Conservation (phyloP, 2,797 vertebrate genomes). For the Phrynocephalus vlangalii region DNA sequence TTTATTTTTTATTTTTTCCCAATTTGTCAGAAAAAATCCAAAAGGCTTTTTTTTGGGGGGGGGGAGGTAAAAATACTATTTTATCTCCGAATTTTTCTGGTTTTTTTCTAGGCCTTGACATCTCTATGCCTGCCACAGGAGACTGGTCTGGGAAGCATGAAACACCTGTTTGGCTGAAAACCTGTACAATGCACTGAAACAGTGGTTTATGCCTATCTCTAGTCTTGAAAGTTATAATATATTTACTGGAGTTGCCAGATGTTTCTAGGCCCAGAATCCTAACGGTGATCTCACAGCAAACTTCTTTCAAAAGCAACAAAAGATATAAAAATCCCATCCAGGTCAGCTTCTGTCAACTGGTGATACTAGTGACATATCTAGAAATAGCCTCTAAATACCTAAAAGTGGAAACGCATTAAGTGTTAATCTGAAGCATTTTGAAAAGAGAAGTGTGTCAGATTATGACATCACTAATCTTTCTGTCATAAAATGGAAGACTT, state of each 20-base stretch:
- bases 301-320: background rate
- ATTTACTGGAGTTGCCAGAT: background rate
- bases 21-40: too few relatives aligned
- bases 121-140: too few relatives aligned
- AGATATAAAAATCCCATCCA: background rate
- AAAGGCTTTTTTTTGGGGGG: too few relatives aligned
- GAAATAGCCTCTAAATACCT: background rate
- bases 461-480: background rate
- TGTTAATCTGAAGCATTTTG: background rate
- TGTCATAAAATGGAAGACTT: background rate
- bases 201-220: too few relatives aligned
- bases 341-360: background rate
- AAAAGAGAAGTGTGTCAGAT: background rate
- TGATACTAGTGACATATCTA: background rate
- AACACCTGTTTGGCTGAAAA: too few relatives aligned
- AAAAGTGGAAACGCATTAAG: background rate
- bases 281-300: background rate
- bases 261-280: constrained; percentile 10
- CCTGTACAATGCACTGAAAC: too few relatives aligned
- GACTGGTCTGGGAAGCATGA: too few relatives aligned
- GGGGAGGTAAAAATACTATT: too few relatives aligned
- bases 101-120: too few relatives aligned
- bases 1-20: too few relatives aligned
- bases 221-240: background rate
- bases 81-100: too few relatives aligned